Percentiles rank a stretch among this genome's conserved stretches.
Conservation (phyloP, 2,888 invertebrate species). For the Diloba caeruleocephala region DNA sequence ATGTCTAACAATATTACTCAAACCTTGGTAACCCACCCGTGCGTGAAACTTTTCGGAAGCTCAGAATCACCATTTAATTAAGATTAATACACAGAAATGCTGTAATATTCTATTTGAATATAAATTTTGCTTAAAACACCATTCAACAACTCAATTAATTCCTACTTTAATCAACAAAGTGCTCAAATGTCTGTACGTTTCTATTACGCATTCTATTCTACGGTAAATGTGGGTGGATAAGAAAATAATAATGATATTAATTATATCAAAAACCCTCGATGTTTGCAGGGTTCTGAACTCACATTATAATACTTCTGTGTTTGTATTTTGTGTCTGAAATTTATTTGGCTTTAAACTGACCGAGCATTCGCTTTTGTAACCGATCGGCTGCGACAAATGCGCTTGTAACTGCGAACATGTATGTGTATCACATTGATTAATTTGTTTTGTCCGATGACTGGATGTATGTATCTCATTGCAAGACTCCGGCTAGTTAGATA, state of each 20-base stretch:
- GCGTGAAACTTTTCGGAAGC: background rate
- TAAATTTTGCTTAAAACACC: slow-evolving; percentile 36
- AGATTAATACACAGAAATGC: slow-evolving; percentile 12
- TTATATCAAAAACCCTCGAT: slow-evolving; percentile 14
- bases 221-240: slow-evolving; percentile 25
- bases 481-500: too few species aligned
- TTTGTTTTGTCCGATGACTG: too few species aligned
- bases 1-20: background rate
- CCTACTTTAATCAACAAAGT: slow-evolving; percentile 43
- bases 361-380: too few species aligned
- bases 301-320: background rate
- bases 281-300: slow-evolving; percentile 13
- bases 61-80: slow-evolving; percentile 15
- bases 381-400: too few species aligned
- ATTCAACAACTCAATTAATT: slow-evolving; percentile 41
- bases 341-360: background rate
- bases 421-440: too few species aligned
- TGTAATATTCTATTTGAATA: slow-evolving; percentile 24
- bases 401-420: too few species aligned
- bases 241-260: slow-evolving; percentile 39
- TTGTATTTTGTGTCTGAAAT: slow-evolving; percentile 14
- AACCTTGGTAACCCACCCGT: background rate
- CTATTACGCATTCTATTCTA: slow-evolving; percentile 26
- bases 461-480: too few species aligned
- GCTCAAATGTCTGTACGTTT: slow-evolving; percentile 22